Evolutionary conservation across 1,140 invertebrate species (phyloP).

Genomic region (Drosophila auraria): DNA sequence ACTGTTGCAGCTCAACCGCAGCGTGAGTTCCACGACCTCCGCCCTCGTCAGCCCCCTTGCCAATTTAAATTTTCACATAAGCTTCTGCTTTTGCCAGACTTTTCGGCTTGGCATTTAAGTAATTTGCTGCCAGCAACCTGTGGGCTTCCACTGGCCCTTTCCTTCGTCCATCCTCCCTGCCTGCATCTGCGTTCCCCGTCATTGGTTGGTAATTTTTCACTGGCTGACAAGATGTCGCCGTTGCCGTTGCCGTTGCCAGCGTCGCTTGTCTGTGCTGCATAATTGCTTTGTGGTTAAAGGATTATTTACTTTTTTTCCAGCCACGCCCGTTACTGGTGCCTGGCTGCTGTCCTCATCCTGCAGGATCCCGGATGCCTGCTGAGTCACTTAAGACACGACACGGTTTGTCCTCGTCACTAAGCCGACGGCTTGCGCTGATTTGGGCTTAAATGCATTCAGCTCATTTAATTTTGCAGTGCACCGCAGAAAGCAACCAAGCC

Average conservation of each 20-base stretch:
- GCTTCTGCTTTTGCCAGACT: constrained; percentile 48
- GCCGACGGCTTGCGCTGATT: constrained; percentile 74
- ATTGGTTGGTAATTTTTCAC: constrained; percentile 73
- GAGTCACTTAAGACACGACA: constrained; percentile 71
- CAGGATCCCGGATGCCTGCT: constrained; percentile 50
- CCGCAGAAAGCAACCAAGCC: constrained; percentile 37
- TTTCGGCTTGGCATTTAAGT: constrained; percentile 69
- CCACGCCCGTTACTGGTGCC: constrained; percentile 19
- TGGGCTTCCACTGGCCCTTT: constrained; percentile 32
- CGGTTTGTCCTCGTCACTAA: constrained; percentile 57
- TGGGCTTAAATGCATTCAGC: constrained; percentile 80
- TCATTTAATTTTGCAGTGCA: constrained; percentile 76
- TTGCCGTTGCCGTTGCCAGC: constrained; percentile 10
- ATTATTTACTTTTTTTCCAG: constrained; percentile 67
- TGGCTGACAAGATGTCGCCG: constrained; percentile 75
- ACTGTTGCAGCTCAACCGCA: constrained; percentile 30
- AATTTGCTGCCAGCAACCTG: constrained; percentile 72
- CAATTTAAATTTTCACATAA: constrained; percentile 65
- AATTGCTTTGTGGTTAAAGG: constrained; percentile 81
- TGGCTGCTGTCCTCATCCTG: not conserved
- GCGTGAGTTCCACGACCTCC: not conserved
- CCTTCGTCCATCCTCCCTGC: not conserved
- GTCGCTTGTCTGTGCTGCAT: constrained; percentile 57
- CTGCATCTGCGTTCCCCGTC: constrained; percentile 25
- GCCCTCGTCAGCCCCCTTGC: constrained; percentile 5